Evolutionary conservation across 2,888 invertebrate genomes (phyloP).

Genomic region (Plemyria rubiginata): DNA sequence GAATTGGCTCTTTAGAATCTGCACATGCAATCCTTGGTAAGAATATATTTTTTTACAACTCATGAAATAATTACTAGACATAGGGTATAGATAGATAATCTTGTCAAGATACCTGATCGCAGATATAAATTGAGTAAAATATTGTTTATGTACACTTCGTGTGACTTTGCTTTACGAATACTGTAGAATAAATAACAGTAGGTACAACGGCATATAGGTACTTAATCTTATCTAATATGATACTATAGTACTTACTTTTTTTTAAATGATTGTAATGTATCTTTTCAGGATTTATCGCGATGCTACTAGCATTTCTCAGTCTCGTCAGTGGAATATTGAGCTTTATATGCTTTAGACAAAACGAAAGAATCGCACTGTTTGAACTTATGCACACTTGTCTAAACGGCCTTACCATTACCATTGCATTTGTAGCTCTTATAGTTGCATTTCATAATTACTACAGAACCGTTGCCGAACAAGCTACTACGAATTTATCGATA

Average conservation of each 20-base stretch:
- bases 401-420: conserved; percentile 50
- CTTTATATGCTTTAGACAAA: conserved; percentile 42
- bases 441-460: conserved; percentile 46
- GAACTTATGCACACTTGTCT: conserved; percentile 51
- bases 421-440: conserved; percentile 55
- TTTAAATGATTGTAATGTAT: no score
- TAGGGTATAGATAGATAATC: no score
- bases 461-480: conserved; percentile 38
- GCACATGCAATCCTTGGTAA: conserved; percentile 61
- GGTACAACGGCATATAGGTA: neutral
- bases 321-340: conserved; percentile 59
- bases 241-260: no score
- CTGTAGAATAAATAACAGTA: no score
- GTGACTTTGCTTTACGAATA: no score
- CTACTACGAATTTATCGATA: conserved; percentile 52
- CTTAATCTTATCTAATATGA: neutral
- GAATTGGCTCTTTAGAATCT: conserved; percentile 22
- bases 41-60: conserved; percentile 11
- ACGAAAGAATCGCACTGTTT: conserved; percentile 34
- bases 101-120: no score
- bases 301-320: conserved; percentile 57
- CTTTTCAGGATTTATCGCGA: conserved; percentile 62
- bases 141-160: no score
- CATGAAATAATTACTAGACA: no score
- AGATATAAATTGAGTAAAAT: no score